Evolutionary conservation across 2,113 vertebrate species (phyloP).

Genomic region (Eonycteris spelaea): DNA sequence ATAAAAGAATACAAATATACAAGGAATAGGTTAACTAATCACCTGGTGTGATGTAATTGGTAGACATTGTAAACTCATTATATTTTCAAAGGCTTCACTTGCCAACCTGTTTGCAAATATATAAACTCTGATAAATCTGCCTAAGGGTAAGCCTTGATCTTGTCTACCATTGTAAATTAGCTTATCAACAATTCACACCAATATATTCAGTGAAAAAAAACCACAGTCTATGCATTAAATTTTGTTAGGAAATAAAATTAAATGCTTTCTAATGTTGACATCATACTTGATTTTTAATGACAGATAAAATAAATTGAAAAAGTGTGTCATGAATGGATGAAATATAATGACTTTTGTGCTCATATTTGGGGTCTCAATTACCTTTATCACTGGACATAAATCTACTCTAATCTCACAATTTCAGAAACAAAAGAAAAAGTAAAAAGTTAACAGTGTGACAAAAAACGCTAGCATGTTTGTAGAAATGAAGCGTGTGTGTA

Average conservation of each 20-base stretch:
- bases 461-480: neutral
- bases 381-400: neutral
- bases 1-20: neutral
- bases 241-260: slow-evolving; percentile 56
- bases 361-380: neutral
- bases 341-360: neutral
- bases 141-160: neutral
- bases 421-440: neutral
- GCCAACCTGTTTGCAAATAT: slow-evolving; percentile 39
- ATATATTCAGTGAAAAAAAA: slow-evolving; percentile 20
- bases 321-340: neutral
- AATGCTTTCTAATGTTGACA: neutral
- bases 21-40: neutral
- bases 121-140: slow-evolving; percentile 22
- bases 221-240: neutral
- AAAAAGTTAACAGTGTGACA: neutral
- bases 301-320: neutral
- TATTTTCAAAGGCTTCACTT: neutral
- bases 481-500: neutral
- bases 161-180: slow-evolving; percentile 46
- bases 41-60: neutral
- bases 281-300: neutral
- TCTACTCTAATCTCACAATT: neutral
- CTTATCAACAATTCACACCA: slow-evolving; percentile 26
- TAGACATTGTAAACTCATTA: neutral